Evolutionary conservation across 2,797 vertebrate species (phyloP).

Genomic region (Vireo griseus): DNA sequence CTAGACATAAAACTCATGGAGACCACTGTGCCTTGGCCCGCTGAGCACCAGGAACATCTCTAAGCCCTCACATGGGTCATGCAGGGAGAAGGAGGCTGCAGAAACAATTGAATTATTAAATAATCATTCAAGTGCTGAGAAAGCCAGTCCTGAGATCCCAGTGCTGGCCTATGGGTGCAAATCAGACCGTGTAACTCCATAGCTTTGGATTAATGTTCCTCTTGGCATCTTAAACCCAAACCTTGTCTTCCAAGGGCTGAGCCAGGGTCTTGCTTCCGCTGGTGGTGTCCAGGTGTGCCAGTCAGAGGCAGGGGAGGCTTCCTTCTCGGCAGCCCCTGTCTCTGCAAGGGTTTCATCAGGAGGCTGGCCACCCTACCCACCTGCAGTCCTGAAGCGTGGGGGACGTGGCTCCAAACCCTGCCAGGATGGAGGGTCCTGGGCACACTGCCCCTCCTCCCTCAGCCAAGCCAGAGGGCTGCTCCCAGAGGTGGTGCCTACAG

Average conservation of each 20-base stretch:
- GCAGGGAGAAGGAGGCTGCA: not conserved
- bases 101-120: not conserved
- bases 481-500: not conserved
- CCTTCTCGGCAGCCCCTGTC: not conserved
- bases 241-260: not conserved
- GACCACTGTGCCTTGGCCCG: not conserved
- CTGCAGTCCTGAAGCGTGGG: not conserved
- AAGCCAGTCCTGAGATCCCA: fast-evolving
- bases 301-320: not conserved
- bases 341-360: not conserved
- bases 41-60: not conserved
- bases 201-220: not conserved
- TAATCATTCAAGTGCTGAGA: not conserved
- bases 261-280: not conserved
- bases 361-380: not conserved
- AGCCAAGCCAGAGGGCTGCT: not conserved
- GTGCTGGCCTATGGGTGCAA: not conserved
- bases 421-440: not conserved
- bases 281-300: not conserved
- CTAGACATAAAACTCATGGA: not conserved
- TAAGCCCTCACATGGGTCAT: fast-evolving
- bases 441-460: not conserved
- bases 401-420: not conserved
- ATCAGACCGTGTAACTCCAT: not conserved
- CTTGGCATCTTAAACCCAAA: not conserved